Evolutionary conservation across 2,888 invertebrate genomes (phyloP).

Genomic region (Mayetiola destructor): DNA sequence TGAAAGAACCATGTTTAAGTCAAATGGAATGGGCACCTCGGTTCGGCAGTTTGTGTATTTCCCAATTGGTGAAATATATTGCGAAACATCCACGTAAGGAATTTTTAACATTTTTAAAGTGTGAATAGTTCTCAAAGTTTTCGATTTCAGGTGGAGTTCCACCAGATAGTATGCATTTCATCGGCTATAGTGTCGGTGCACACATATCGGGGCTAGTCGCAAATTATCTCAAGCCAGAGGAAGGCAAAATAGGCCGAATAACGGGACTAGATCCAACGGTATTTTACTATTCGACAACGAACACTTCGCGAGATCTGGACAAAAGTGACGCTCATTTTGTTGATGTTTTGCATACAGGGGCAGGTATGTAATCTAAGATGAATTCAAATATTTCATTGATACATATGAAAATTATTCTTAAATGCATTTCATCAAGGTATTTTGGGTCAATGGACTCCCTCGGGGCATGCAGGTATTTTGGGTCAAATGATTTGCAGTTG

Average conservation of each 20-base stretch:
- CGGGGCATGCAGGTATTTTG: too few relatives aligned
- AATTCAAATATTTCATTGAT: too few relatives aligned
- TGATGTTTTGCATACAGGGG: constrained; percentile 71
- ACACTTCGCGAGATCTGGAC: constrained; percentile 66
- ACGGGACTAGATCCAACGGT: constrained; percentile 79
- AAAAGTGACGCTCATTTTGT: constrained; percentile 69
- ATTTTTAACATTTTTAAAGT: too few relatives aligned
- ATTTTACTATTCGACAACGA: constrained; percentile 69
- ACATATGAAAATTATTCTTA: too few relatives aligned
- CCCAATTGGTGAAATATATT: constrained; percentile 65
- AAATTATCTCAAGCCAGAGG: constrained; percentile 48
- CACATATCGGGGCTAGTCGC: constrained; percentile 63
- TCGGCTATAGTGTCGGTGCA: constrained; percentile 77
- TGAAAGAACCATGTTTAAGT: constrained; percentile 68
- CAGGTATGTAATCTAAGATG: too few relatives aligned
- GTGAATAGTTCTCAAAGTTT: too few relatives aligned
- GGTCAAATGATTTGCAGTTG: background rate
- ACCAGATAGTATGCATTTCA: constrained; percentile 61
- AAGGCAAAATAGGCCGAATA: constrained; percentile 69
- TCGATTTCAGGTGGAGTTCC: too few relatives aligned
- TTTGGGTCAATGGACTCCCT: constrained; percentile 78
- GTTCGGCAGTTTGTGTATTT: constrained; percentile 56
- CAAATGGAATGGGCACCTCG: constrained; percentile 55
- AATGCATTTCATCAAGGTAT: too few relatives aligned
- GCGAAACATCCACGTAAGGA: constrained; percentile 63